Percentiles rank a stretch among this genome's conserved stretches.
Conservation (phyloP, 2,113 vertebrate species). For the Urocolius indicus region DNA sequence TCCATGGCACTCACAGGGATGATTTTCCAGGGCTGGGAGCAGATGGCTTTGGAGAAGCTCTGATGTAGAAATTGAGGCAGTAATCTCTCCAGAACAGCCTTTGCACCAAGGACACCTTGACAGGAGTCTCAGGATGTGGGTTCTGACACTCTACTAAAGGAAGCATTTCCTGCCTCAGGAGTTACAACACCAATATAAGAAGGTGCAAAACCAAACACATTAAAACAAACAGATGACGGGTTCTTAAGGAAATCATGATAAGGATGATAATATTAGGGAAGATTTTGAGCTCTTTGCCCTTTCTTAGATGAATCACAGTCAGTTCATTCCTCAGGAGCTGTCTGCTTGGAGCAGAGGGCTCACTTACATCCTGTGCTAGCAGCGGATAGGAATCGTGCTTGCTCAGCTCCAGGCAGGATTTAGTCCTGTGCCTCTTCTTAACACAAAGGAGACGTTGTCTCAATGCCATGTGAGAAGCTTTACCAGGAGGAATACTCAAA, state of each 20-base stretch:
- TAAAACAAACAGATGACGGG: neutral
- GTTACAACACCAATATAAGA: neutral
- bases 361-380: fast-evolving
- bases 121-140: neutral
- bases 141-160: neutral
- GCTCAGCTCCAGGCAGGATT: neutral
- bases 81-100: neutral
- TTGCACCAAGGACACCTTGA: neutral
- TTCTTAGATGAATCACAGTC: neutral
- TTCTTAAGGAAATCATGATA: fast-evolving
- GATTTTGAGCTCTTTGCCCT: neutral
- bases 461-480: neutral
- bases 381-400: neutral
- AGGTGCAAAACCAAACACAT: neutral
- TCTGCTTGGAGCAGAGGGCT: neutral
- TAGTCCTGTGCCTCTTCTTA: neutral
- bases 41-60: neutral
- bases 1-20: neutral
- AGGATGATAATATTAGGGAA: neutral
- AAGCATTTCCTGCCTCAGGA: neutral
- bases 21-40: neutral
- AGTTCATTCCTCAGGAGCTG: neutral
- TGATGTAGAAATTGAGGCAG: neutral
- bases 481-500: neutral
- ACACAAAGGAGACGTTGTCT: neutral